Percentiles rank a stretch among this genome's conserved stretches.
These are phyloP conservation scores for Anthophora plumipes DNA, from an alignment of 2,888 invertebrate species.

Conservation along the genomic window DNA sequence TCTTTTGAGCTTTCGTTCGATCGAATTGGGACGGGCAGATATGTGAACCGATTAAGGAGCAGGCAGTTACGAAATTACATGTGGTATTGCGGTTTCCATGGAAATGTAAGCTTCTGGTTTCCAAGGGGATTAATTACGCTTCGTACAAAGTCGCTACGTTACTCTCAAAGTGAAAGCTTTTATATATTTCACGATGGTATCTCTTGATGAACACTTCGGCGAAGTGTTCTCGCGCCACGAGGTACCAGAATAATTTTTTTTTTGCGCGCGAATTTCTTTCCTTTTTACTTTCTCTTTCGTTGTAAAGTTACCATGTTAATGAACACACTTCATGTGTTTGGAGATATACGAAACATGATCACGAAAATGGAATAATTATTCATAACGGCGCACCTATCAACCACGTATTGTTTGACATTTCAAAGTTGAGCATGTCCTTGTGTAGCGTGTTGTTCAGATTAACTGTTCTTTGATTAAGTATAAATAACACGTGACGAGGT, in stretches of 20 bases:
- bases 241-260: not conserved
- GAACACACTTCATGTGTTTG: not conserved
- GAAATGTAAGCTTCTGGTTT: slow-evolving; percentile 29
- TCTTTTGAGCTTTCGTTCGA: not conserved
- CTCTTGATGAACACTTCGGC: not conserved
- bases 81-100: slow-evolving; percentile 17
- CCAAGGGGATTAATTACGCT: slow-evolving; percentile 20
- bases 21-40: not conserved
- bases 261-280: not conserved
- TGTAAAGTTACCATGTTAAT: not conserved
- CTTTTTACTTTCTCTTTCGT: not conserved
- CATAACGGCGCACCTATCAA: not conserved
- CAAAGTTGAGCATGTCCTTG: not conserved
- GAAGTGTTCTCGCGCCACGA: not conserved
- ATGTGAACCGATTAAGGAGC: not conserved
- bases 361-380: not conserved
- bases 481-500: no score
- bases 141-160: not conserved
- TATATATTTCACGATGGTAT: not conserved
- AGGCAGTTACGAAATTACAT: not conserved
- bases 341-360: not conserved
- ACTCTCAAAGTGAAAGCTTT: not conserved
- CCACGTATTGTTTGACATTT: not conserved
- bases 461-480: no score
- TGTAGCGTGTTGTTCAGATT: no score